Base-by-base conservation (phyloP, 2,888 invertebrate genomes). In the Melieria crassipennis region DNA sequence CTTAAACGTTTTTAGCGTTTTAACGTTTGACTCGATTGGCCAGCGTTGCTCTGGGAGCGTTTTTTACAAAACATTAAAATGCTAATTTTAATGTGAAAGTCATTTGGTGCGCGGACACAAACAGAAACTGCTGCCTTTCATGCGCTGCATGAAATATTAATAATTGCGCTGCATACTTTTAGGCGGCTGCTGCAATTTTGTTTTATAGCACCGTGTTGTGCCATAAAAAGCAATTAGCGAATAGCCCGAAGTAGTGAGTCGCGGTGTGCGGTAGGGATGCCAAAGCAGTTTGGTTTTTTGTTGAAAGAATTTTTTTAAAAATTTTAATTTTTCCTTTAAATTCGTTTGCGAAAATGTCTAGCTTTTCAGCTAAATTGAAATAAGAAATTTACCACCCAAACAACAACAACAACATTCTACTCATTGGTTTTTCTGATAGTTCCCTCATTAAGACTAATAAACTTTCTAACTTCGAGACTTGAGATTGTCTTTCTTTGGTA, bases 81-180 rank as follows among this genome's bases (percentile, higher is more conserved):
- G 70, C 30, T 60, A 70, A 70, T 70, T 65, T 65, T 70, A 58
- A 65, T 70, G 52, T 43, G 55, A 45, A 48, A 70, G 42, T 30
- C 47, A 45, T 56, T 50, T 50, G 45, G 4, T 48, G 47, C 52
- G 6, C 6, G 30, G 30, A 30, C 30, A 30, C 30, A 30, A 30
- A 30, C 30, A 30, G 30, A 30, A 16, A 30, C 30, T 30, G 30
- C 30, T 30, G 30, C 30, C 30, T 30, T 30, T 30, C 30, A 30
- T 30, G 30, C 2, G 30, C 30, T 30, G 30, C 30, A 30, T 30
- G 30, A 30, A 30, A 30, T 30, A 30, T 30, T 30, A 30, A 30
- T 30, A 30, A 30, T 30, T 30, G 30, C 13, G 9, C 10, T n/a
- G 52, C 52, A 52, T 52, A 52, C 52, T 52, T 52, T 52, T 52